These are phyloP conservation scores for Drosophila pegasa DNA, from an alignment of 2,888 invertebrate species.

Conservation along the genomic window DNA sequence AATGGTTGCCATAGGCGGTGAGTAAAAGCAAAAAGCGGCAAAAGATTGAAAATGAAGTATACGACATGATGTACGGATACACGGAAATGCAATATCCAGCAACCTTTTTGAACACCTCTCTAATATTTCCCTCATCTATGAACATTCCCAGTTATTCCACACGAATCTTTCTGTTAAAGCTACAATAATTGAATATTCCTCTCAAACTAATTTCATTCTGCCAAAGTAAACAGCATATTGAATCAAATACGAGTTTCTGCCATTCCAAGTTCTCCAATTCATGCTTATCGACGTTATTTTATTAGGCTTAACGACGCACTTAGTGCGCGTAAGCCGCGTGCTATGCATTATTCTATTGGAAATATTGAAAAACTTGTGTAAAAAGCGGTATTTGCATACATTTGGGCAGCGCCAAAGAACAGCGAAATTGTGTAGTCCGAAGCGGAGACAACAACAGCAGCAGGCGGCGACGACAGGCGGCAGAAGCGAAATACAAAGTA, in stretches of 20 bases:
- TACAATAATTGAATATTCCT: too few relatives aligned
- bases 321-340: neutral
- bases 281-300: neutral
- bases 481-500: slow-evolving; percentile 52
- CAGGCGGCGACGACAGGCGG: neutral
- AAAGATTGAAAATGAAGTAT: too few relatives aligned
- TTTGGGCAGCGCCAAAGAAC: slow-evolving; percentile 17
- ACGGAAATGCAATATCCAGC: too few relatives aligned
- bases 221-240: too few relatives aligned
- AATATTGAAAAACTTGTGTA: slow-evolving; percentile 19
- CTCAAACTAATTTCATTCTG: too few relatives aligned
- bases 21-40: too few relatives aligned
- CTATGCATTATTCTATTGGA: neutral
- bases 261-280: neutral
- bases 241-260: neutral
- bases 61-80: too few relatives aligned
- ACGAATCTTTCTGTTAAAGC: too few relatives aligned
- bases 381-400: slow-evolving; percentile 9
- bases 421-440: slow-evolving; percentile 22
- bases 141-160: too few relatives aligned
- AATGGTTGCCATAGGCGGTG: too few relatives aligned
- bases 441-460: slow-evolving; percentile 13
- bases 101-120: too few relatives aligned
- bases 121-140: too few relatives aligned
- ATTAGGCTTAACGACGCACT: slow-evolving; percentile 4